Base-by-base conservation (phyloP, 2,888 invertebrate genomes). In the Agrotis clavis region DNA sequence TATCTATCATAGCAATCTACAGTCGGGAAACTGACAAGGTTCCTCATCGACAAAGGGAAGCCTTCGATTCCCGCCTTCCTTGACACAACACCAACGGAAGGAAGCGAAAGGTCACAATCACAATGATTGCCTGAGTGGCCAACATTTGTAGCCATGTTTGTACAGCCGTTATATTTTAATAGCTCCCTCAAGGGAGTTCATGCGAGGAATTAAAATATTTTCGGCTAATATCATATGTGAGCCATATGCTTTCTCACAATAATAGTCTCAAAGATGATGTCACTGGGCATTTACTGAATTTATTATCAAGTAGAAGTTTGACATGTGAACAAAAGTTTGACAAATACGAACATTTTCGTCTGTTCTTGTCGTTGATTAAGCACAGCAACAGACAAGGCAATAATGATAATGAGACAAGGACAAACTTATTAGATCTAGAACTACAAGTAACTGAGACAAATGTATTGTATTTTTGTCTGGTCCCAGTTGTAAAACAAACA, bases 161-260 rank as follows among this genome's bases (percentile, higher is more conserved):
- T 35, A 19, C 60, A 45, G 35, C 50, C 77, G 61, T 77, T 50
- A 59, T 57, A 65, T 50, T 67, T 81, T 81, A 62, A 77, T 77
- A n/a, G 50, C 41, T 77, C 50, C 63, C 66, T 50, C 50, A 59
- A 61, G 67, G 41, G 64, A 62, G 53, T 30, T 62, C n/a, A 59
- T n/a, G 53, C 25, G 53, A 41, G 50, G 45, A 48, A 79, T 64
- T 74, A 50, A 66, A 66, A 62, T 60, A 76, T 63, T 73, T 73
- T 74, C 13, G 48, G 60, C 53, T 57, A 50, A 61, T 82, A 74
- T 82, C 79, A 80, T 74, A 45, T 80, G 79, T 72, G 56, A 54
- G 63, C 82, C 79, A 80, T 82, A 74, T 80, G 79, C 79, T 79
- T 80, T 82, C 69, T 57, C 48, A 78, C 19, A 54, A 41, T 48